phyloP scores from a whole-genome alignment of 1,140 invertebrate species.

The Bactericera cockerelli region DNA sequence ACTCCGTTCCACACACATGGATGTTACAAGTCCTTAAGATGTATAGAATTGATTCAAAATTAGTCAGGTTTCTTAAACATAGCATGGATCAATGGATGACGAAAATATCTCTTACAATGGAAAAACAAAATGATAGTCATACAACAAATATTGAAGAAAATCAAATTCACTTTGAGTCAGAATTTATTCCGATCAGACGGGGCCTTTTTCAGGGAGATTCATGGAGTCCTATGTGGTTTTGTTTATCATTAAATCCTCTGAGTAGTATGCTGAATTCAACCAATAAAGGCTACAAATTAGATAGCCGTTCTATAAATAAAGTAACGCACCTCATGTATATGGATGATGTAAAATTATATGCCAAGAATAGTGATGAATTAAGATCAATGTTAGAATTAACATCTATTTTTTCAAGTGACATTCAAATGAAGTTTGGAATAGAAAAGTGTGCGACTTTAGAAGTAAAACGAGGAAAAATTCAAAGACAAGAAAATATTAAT shows the following conservation, averaged over 20 bases:
- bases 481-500: too few species aligned
- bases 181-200: conserved; percentile 6
- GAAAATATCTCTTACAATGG: not conserved
- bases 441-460: too few species aligned
- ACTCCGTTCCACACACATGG: not conserved
- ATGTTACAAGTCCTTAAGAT: conserved; percentile 13
- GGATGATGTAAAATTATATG: conserved; percentile 8
- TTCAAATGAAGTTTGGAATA: too few species aligned
- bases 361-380: not conserved
- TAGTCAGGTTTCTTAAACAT: conserved; percentile 2
- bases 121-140: not conserved
- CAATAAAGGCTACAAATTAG: not conserved
- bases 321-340: conserved; percentile 1
- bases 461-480: too few species aligned
- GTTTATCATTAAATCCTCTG: not conserved
- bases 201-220: conserved; percentile 17
- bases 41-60: conserved; percentile 15
- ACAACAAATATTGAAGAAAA: not conserved
- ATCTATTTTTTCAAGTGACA: not conserved
- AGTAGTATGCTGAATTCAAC: not conserved
- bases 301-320: not conserved
- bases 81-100: not conserved
- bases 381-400: not conserved
- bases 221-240: conserved; percentile 16
- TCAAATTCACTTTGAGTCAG: not conserved